Conservation (phyloP, 2,113 vertebrate genomes). For the Danionella cerebrum region DNA sequence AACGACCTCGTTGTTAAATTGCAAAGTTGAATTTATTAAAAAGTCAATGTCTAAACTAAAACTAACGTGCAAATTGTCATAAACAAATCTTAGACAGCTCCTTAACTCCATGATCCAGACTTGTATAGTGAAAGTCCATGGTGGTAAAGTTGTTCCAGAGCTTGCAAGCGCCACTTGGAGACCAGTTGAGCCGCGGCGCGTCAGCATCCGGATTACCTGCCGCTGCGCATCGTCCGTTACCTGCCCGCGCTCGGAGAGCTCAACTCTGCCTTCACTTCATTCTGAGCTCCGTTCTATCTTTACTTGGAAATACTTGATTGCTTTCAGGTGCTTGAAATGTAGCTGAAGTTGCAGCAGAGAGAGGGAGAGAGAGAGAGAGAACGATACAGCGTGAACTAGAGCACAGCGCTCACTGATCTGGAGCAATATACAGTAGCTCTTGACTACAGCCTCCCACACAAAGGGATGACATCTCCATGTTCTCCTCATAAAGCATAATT, state of each 20-base stretch:
- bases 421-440: slow-evolving; percentile 10
- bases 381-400: background rate
- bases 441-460: slow-evolving; percentile 35
- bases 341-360: slow-evolving; percentile 4
- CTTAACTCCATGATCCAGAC: background rate
- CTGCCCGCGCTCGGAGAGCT: background rate
- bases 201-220: slow-evolving; percentile 10
- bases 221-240: background rate
- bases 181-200: slow-evolving; percentile 25
- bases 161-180: slow-evolving; percentile 4
- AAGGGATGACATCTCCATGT: slow-evolving; percentile 37
- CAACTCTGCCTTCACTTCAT: no score
- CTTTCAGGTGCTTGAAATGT: background rate
- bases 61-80: background rate
- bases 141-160: slow-evolving; percentile 23
- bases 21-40: background rate
- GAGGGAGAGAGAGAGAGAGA: no score
- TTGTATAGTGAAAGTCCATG: slow-evolving; percentile 27
- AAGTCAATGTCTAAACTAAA: background rate
- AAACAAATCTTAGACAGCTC: background rate
- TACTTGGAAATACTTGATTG: background rate
- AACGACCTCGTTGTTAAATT: background rate
- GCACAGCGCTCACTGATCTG: background rate
- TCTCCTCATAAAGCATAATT: slow-evolving; percentile 1
- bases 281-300: no score